Conservation (phyloP, 30 jellyfish, hydroid and myxozoan species). For the Chironex yamaguchii region DNA sequence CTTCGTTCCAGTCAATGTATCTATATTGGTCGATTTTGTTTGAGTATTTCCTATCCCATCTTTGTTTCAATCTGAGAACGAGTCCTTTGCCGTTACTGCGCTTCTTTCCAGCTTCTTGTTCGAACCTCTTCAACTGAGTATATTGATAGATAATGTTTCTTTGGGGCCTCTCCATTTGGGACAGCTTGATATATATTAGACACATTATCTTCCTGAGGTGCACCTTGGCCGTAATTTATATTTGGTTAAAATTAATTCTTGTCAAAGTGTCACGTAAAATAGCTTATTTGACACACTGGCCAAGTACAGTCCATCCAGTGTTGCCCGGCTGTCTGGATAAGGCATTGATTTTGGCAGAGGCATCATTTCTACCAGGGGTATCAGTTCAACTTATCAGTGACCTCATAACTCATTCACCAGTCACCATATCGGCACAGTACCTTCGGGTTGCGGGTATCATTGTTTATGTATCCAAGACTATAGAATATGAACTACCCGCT, state of each 20-base stretch:
- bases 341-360: too few relatives aligned
- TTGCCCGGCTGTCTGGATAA: slow-evolving; percentile 1
- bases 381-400: too few relatives aligned
- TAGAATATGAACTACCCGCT: too few relatives aligned
- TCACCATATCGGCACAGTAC: not conserved
- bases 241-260: slow-evolving; percentile 1
- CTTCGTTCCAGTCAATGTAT: too few relatives aligned
- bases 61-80: not conserved
- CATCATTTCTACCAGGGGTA: too few relatives aligned
- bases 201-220: slow-evolving; percentile 6
- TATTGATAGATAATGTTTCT: not conserved
- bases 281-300: not conserved
- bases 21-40: not conserved
- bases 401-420: not conserved
- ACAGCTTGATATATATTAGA: not conserved
- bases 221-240: not conserved
- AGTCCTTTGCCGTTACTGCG: slow-evolving; percentile 17
- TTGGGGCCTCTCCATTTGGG: slow-evolving; percentile 25
- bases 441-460: not conserved
- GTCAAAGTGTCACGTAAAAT: not conserved
- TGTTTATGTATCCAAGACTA: not conserved
- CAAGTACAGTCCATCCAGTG: too few relatives aligned
- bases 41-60: not conserved
- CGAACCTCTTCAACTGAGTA: slow-evolving; percentile 12
- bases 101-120: not conserved